Percentiles rank a stretch among this genome's conserved stretches.
These are phyloP conservation scores for Ageneiosus marmoratus DNA, from an alignment of 2,113 vertebrate genomes.

Conservation along the genomic window DNA sequence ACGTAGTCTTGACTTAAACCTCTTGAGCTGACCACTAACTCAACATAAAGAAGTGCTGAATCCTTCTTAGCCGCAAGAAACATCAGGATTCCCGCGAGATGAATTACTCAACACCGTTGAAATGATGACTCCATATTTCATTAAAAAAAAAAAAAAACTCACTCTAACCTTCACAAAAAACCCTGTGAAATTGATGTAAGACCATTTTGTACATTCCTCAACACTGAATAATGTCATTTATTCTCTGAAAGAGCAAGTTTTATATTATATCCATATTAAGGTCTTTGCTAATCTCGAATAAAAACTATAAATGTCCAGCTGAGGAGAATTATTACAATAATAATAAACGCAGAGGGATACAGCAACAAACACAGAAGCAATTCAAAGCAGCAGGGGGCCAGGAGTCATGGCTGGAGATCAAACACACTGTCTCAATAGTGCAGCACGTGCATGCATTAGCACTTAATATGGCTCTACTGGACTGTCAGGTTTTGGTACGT, in stretches of 20 bases:
- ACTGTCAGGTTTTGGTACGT: conserved; percentile 17
- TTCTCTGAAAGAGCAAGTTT: neutral
- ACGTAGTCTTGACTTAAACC: conserved; percentile 24
- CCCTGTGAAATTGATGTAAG: neutral
- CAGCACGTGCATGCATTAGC: neutral
- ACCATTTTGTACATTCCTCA: neutral
- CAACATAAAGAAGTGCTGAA: conserved; percentile 17
- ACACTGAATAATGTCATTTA: neutral
- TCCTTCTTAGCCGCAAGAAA: conserved; percentile 1
- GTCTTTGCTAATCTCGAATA: neutral
- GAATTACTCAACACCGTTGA: conserved; percentile 11
- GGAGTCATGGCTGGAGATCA: conserved; percentile 13
- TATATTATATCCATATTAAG: conserved; percentile 1
- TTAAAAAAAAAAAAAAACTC: conserved; percentile 19
- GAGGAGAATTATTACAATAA: neutral
- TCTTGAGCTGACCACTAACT: conserved; percentile 21
- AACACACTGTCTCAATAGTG: neutral
- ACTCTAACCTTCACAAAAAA: conserved; percentile 5
- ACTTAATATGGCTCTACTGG: conserved; percentile 14
- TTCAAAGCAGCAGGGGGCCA: neutral
- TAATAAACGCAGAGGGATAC: neutral
- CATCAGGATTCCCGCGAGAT: neutral
- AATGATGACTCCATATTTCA: conserved; percentile 15
- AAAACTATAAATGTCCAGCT: neutral
- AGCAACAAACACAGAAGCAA: conserved; percentile 24